These are phyloP conservation scores for Ceriagrion tenellum DNA, from an alignment of 2,888 invertebrate genomes.

Conservation along the genomic window DNA sequence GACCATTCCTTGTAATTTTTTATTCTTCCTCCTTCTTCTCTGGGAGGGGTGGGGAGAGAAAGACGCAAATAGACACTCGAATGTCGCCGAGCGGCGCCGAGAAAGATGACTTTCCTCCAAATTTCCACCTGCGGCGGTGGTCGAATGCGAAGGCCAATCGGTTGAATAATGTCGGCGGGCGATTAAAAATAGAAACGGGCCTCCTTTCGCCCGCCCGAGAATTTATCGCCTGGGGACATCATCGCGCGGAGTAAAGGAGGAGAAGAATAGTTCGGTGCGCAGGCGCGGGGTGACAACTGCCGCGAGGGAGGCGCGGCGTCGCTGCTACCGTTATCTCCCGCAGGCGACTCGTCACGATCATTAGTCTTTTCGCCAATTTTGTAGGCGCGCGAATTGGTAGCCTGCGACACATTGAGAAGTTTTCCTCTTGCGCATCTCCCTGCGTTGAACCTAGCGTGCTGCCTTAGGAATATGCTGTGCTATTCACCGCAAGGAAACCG, in stretches of 20 bases:
- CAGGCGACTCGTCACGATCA: not conserved
- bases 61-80: conserved; percentile 29
- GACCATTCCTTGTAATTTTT: not conserved
- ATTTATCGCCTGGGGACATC: conserved; percentile 45
- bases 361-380: not conserved
- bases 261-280: not conserved
- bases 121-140: conserved; percentile 46
- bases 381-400: not conserved
- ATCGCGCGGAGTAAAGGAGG: not conserved
- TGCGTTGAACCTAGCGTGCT: too few species aligned
- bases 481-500: too few species aligned
- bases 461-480: too few species aligned
- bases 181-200: not conserved
- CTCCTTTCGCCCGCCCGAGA: not conserved
- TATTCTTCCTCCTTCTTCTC: not conserved
- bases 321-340: not conserved
- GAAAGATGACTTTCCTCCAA: conserved; percentile 25
- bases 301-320: not conserved
- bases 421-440: too few species aligned
- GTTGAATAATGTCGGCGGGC: conserved; percentile 29
- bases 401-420: too few species aligned
- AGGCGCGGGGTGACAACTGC: not conserved
- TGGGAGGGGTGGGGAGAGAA: too few species aligned
- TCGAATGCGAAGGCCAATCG: conserved; percentile 48
- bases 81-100: not conserved